These are phyloP conservation scores for Champsocephalus esox DNA, from an alignment of 2,797 vertebrate genomes.

Conservation along the genomic window DNA sequence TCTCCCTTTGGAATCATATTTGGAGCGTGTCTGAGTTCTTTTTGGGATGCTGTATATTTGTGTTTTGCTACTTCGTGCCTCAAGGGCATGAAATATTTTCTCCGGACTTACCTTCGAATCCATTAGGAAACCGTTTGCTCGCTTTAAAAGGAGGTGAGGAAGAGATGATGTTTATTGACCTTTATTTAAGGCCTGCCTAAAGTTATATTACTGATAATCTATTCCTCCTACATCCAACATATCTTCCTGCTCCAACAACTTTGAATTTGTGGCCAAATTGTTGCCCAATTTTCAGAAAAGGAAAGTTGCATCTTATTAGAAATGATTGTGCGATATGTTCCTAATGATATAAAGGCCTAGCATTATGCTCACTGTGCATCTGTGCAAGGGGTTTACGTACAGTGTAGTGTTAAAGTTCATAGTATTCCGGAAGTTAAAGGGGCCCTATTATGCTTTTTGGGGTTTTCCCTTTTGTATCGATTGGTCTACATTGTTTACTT, in stretches of 20 bases:
- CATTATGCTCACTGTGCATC: not conserved
- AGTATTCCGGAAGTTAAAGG: not conserved
- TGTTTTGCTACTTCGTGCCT: slow-evolving; percentile 22
- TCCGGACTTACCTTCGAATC: slow-evolving; percentile 27
- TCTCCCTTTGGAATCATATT: slow-evolving; percentile 33
- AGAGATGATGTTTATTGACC: slow-evolving; percentile 31
- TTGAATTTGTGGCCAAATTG: not conserved
- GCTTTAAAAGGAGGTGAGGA: slow-evolving; percentile 23
- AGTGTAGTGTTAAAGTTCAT: not conserved
- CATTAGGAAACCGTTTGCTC: slow-evolving; percentile 37
- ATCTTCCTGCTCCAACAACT: not conserved
- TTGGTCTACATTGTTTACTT: too few species aligned
- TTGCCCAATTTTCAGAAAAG: not conserved
- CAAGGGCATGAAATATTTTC: slow-evolving; percentile 3
- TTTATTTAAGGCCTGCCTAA: slow-evolving; percentile 4
- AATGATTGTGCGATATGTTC: not conserved
- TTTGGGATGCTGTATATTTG: slow-evolving; percentile 29
- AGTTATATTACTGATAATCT: slow-evolving; percentile 10
- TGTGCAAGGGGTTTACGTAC: not conserved
- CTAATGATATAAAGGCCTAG: not conserved
- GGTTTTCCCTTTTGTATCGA: too few species aligned
- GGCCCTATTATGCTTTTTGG: too few species aligned
- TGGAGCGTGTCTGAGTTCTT: slow-evolving; percentile 9
- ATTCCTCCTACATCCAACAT: slow-evolving; percentile 22
- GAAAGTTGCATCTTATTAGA: not conserved